These are phyloP conservation scores for Ochotona princeps DNA, from an alignment of 2,113 vertebrate genomes.

Conservation along the genomic window DNA sequence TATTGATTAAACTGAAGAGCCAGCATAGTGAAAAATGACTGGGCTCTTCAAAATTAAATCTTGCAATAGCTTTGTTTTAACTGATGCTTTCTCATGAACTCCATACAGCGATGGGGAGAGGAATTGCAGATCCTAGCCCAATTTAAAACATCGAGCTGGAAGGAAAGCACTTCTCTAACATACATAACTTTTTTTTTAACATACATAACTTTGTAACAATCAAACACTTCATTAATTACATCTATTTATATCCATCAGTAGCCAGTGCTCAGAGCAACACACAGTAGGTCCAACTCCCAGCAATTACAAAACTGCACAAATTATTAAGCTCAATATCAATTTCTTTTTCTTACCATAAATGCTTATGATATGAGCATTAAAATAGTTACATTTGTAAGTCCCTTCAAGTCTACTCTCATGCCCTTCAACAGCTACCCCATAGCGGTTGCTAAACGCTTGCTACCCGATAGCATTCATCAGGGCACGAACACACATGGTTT, in stretches of 20 bases:
- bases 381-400: constrained; percentile 44
- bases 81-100: constrained; percentile 6
- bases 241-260: background rate
- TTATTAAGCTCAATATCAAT: constrained; percentile 16
- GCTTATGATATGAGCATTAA: background rate
- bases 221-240: background rate
- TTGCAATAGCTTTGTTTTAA: constrained; percentile 24
- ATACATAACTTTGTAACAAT: background rate
- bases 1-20: background rate
- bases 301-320: background rate
- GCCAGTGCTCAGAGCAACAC: constrained; percentile 13
- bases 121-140: background rate
- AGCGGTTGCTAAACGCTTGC: constrained; percentile 18
- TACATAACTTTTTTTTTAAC: background rate
- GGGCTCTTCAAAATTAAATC: constrained; percentile 54
- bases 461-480: background rate
- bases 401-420: constrained; percentile 6
- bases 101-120: background rate
- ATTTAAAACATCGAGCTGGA: constrained; percentile 16
- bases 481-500: background rate
- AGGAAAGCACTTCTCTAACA: constrained; percentile 11
- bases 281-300: constrained; percentile 25
- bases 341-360: constrained; percentile 25
- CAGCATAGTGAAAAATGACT: background rate
- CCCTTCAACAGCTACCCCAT: background rate